Evolutionary conservation across 1,140 invertebrate genomes (phyloP), one percentile per base, ranked within the genome.

Genomic region (Heliconius himera): DNA sequence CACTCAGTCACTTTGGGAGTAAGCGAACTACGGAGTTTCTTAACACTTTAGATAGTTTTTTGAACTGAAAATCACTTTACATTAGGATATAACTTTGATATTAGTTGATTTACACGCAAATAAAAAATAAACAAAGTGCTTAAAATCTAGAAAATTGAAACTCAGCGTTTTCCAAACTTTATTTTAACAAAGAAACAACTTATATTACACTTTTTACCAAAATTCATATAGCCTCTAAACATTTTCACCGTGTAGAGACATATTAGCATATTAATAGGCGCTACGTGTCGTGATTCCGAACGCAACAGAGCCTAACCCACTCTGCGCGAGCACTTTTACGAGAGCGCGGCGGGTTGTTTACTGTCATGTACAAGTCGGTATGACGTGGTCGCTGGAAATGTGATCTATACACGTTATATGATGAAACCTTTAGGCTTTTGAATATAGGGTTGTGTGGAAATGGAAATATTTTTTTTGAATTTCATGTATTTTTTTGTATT

Each of bases 231-330:
- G 54, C 8, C 5, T 22, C 56, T 26, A 26, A 66, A 29, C 11
- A 66, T 66, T 26, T 66, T 3, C 56, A 26, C 8, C 56, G 9
- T 26, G 22, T 26, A 60, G 22, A 26, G 22, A 8, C 73, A 49
- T 41, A 79, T 79, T 79, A 74, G 73, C 73, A 79, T 74, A 73
- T 79, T 74, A 79, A 79, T 79, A 75, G 78, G 51, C 54, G 26
- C 73, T 26, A 79, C 78, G 78, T 79, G 78, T 79, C 78, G 73
- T 49, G 73, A 74, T 78, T 79, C 22, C 22, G 22, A 60, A 60
- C 56, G 56, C 56, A 66, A 66, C 78, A 51, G 22, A 79, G 72
- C 73, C 78, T 74, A 74, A 75, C 78, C 78, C 73, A 71, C 72
- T 79, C 38, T 46, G 70, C 72, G 73, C 22, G 56, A 60, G 13